Evolutionary conservation across 2,113 vertebrate species (phyloP).

Genomic region (Rutilus rutilus): DNA sequence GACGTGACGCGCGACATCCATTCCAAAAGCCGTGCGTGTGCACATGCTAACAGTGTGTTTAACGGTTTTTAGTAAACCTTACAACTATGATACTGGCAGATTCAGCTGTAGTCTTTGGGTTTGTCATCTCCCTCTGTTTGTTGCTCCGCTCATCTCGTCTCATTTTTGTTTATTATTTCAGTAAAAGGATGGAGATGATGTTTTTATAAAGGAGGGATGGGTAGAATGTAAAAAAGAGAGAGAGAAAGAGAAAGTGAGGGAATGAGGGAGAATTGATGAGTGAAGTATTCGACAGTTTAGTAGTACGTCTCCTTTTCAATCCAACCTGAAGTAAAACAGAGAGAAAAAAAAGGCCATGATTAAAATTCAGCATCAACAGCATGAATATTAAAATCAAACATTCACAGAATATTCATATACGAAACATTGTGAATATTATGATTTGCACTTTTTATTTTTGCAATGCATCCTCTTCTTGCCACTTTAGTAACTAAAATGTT

Average conservation of each 20-base stretch:
- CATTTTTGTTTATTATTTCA: constrained; percentile 39
- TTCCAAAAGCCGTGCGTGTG: constrained; percentile 49
- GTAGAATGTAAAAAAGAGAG: not conserved
- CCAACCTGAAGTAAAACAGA: constrained; percentile 76
- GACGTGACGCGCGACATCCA: constrained; percentile 35
- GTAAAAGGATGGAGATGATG: not conserved
- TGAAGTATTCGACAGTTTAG: constrained; percentile 75
- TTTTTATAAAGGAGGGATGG: not conserved
- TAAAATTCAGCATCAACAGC: not conserved
- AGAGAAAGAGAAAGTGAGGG: constrained; percentile 12
- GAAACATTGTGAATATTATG: not conserved
- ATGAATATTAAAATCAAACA: not conserved
- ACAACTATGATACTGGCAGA: constrained; percentile 68
- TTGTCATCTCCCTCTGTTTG: constrained; percentile 20
- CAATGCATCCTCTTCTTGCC: not conserved
- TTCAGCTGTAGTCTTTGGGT: constrained; percentile 61
- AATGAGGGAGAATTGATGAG: constrained; percentile 48
- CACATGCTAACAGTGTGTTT: constrained; percentile 45
- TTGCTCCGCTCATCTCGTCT: constrained; percentile 51
- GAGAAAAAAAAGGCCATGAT: not conserved
- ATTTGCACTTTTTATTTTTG: not conserved
- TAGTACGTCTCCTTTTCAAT: constrained; percentile 86
- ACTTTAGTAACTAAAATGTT: not conserved
- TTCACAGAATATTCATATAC: not conserved
- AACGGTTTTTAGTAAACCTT: constrained; percentile 52